Percentiles rank a stretch among this genome's conserved stretches.
Conservation (phyloP, 2,888 invertebrate genomes). For the Amblyjoppa fuscipennis region DNA sequence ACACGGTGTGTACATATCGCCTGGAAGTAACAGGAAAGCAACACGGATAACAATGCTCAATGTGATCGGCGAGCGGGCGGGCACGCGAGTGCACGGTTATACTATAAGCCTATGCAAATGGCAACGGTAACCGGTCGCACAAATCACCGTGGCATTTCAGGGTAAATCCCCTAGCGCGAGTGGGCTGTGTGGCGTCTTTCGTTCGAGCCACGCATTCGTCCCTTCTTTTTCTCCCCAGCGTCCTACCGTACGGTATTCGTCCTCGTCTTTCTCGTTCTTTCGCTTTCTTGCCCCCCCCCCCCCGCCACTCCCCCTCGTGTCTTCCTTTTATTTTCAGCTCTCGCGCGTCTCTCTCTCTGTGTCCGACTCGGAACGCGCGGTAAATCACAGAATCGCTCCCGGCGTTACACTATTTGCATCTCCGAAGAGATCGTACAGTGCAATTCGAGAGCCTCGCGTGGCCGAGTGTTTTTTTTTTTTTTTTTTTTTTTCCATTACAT, state of each 20-base stretch:
- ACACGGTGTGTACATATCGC: conserved; percentile 23
- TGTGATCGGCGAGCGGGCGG: conserved; percentile 3
- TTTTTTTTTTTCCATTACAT: too few species aligned
- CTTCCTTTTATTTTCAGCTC: conserved; percentile 46
- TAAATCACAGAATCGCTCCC: conserved; percentile 80
- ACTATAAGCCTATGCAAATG: conserved; percentile 76
- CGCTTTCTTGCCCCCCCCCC: conserved; percentile 18
- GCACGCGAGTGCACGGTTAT: conserved; percentile 45
- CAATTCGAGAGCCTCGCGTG: conserved; percentile 11
- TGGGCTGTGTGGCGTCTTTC: conserved; percentile 52
- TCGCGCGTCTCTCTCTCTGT: conserved; percentile 33
- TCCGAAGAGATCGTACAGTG: conserved; percentile 52
- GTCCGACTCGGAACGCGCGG: conserved; percentile 71
- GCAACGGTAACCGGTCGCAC: conserved; percentile 77
- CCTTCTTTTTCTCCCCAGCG: conserved; percentile 39
- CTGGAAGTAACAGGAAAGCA: conserved; percentile 61
- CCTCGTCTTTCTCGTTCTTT: conserved; percentile 11
- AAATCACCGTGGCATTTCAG: conserved; percentile 78
- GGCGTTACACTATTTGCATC: conserved; percentile 81
- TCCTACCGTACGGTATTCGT: conserved; percentile 5
- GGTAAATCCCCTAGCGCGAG: conserved; percentile 71
- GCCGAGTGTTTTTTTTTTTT: not conserved
- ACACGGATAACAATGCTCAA: conserved; percentile 65
- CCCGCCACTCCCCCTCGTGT: not conserved
- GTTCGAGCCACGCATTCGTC: conserved; percentile 48